Evolutionary conservation across 1,140 invertebrate genomes (phyloP), one percentile per base, ranked within the genome.

Genomic region (Plodia interpunctella): DNA sequence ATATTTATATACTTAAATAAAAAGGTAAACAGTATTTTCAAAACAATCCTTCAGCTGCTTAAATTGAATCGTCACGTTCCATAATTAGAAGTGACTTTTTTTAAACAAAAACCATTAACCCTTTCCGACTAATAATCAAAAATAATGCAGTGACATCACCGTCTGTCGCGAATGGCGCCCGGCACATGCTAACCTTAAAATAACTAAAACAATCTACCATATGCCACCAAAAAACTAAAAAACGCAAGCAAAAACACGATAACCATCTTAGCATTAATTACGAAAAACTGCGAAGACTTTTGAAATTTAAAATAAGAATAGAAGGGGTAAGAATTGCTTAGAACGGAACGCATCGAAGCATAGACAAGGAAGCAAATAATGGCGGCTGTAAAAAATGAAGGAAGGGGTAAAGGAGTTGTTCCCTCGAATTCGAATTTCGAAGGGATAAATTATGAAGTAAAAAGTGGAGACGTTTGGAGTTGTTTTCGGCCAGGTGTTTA

Each of bases 141-240:
- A 83, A 83, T 83, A 80, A 80, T 81, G 68, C 62, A 78, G 68
- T 83, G 82, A 88, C 80, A 86, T 86, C 85, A 88, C 70, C 80
- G 80, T 76, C 73, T 86, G 85, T 74, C 76, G 82, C 80, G 74
- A 81, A 81, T 78, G 81, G 72, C 73, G 71, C 63, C 52, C 49
- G 65, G 85, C 85, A 85, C 82, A 87, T 83, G 80, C 83, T 73
- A 78, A 78, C 61, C 78, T 78, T 77, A 85, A 86, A 86, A 86
- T 88, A 88, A 82, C 85, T 70, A 65, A 80, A 79, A 79, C 62
- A 78, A 80, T 88, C 76, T 76, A 75, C 83, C 85, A 88, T 88
- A 81, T 88, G 85, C 68, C 68, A 72, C 76, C 68, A 74, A 83
- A 85, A 87, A 84, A 85, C 72, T 52, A 56, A 30, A 66, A 70